Percentiles rank a stretch among this genome's conserved stretches.
Conservation (phyloP, 2,888 invertebrate species). For the Macaria liturata region DNA sequence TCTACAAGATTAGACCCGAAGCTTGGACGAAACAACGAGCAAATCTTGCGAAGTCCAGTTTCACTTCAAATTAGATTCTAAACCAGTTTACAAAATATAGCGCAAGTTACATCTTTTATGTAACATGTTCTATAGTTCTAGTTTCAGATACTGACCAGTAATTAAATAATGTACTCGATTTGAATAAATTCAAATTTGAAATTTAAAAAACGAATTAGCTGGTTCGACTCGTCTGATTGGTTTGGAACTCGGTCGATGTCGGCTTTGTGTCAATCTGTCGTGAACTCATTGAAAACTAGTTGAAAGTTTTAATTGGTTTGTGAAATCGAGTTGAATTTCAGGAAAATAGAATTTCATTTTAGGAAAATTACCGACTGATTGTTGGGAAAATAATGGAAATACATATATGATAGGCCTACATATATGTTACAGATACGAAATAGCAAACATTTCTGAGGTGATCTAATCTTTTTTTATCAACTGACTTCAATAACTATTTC, state of each 20-base stretch:
- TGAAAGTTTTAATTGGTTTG: slow-evolving; percentile 15
- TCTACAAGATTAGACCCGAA: no score
- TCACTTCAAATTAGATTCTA: slow-evolving; percentile 5
- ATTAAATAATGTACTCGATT: neutral
- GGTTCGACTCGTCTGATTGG: slow-evolving; percentile 13
- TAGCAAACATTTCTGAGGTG: neutral
- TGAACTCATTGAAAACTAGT: slow-evolving; percentile 14
- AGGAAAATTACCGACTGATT: no score
- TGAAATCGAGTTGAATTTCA: neutral
- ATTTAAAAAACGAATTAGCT: slow-evolving; percentile 2
- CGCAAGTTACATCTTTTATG: slow-evolving; percentile 11
- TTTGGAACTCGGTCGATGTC: slow-evolving; percentile 12
- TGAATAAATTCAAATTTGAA: no score
- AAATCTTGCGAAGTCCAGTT: slow-evolving; percentile 6
- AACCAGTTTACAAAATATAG: slow-evolving; percentile 15
- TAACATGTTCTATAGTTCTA: slow-evolving; percentile 18
- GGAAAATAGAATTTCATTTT: neutral
- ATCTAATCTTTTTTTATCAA: neutral
- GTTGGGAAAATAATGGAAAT: no score
- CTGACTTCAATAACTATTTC: neutral
- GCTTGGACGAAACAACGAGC: slow-evolving; percentile 1
- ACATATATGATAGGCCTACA: no score
- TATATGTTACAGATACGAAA: no score
- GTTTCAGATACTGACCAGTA: slow-evolving; percentile 11
- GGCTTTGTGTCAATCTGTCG: slow-evolving; percentile 15